A percentile compares a stretch with the other conserved stretches of the same genome.
phyloP scores from a whole-genome alignment of 1,140 invertebrate genomes.

The Drosophila kanapiae region DNA sequence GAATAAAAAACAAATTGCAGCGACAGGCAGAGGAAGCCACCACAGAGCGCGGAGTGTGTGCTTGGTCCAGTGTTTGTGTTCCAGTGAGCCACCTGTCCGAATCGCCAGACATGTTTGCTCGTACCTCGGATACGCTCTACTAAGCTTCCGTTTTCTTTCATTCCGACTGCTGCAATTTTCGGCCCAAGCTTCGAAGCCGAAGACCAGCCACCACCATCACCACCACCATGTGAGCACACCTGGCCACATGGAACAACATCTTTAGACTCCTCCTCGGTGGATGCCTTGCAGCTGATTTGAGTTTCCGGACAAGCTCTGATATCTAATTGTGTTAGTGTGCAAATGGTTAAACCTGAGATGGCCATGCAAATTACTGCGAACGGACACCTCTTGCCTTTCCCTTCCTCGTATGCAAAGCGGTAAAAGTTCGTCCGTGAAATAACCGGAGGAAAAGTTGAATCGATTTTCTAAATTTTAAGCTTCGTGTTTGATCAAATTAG shows the following conservation, averaged over 20 bases:
- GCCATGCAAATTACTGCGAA: slow-evolving; percentile 45
- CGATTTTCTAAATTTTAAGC: neutral
- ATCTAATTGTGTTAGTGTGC: slow-evolving; percentile 78
- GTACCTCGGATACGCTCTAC: slow-evolving; percentile 75
- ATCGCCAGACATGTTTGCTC: slow-evolving; percentile 61
- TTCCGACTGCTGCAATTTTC: slow-evolving; percentile 53
- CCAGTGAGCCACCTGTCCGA: slow-evolving; percentile 61
- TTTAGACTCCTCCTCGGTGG: slow-evolving; percentile 10
- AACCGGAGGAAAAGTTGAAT: neutral
- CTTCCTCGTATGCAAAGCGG: slow-evolving; percentile 26
- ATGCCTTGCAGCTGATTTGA: slow-evolving; percentile 44
- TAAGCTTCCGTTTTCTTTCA: slow-evolving; percentile 75
- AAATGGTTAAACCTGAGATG: slow-evolving; percentile 39
- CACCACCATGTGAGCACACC: slow-evolving; percentile 18
- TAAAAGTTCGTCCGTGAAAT: slow-evolving; percentile 4
- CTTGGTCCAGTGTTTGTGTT: slow-evolving; percentile 52
- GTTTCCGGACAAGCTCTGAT: slow-evolving; percentile 70
- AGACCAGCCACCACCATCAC: slow-evolving; percentile 41
- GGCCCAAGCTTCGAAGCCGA: slow-evolving; percentile 35
- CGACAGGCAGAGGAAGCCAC: slow-evolving; percentile 47
- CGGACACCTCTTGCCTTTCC: slow-evolving; percentile 18
- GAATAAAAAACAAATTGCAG: slow-evolving; percentile 59
- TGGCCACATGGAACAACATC: slow-evolving; percentile 58
- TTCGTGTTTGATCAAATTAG: neutral
- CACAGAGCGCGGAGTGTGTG: slow-evolving; percentile 28